Base-by-base conservation (phyloP, 1,140 invertebrate species). In the Panagrolaimus sp. region DNA sequence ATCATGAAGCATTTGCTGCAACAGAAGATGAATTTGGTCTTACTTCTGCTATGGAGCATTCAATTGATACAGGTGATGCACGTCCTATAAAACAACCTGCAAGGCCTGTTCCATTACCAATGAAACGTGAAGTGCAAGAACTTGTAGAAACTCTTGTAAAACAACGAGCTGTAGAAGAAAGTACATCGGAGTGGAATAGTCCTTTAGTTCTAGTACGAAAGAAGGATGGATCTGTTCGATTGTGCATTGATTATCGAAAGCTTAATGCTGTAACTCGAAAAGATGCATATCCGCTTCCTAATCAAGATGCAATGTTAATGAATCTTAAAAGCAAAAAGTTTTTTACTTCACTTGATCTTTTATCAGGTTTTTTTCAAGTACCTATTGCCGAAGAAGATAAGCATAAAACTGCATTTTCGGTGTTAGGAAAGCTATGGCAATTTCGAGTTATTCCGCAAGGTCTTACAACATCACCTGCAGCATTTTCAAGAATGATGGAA, bases 151-250 rank as follows among this genome's bases (percentile, higher is more conserved):
- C 8, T n/a, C 23, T 16, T 16, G 0, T 69, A 1, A 23, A 71
- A 14, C 9, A 31, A 71, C 0, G 62, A 9, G 61, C 27, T 20
- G 20, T 68, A 7, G 8, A 46, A 11, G 5, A 13, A n/a, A 23
- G 66, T 65, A 7, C 8, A 9, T 23, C 23, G 8, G 78, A 83
- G 9, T 88, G 86, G 84, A 74, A 80, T 8, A 82, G 83, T 1
- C 86, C 86, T 1, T 71, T 86, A 0, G 82, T 87, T 0, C 62
- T 87, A 13, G 84, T 87, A 0, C 77, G 80, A 70, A 89, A 88
- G 67, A 85, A 86, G 44, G 78, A 86, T 79, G 84, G 65, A 57
- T 74, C 63, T 48, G 74, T 48, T 72, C 11, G 84, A 70, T 69
- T 86, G 67, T 85, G 82, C 69, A 69, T 87, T 0, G 85, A 87